phyloP scores from a whole-genome alignment of 1,140 invertebrate genomes.

The Rhopalosiphum maidis region DNA sequence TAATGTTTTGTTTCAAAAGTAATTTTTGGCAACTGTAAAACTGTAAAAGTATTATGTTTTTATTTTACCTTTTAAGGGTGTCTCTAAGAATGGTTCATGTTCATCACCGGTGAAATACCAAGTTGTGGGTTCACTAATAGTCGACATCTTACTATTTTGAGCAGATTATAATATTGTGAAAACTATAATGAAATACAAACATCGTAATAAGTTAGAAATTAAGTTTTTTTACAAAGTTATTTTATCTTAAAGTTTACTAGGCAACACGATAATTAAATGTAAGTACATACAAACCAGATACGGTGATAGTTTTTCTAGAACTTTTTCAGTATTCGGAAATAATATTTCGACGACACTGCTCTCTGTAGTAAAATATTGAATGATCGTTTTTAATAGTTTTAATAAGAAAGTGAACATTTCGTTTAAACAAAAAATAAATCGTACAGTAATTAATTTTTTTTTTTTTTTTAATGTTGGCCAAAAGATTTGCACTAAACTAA shows the following conservation, averaged over 20 bases:
- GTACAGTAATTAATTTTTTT: no score
- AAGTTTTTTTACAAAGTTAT: neutral
- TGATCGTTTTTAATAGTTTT: neutral
- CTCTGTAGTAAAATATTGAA: neutral
- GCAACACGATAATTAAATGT: no score
- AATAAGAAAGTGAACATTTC: no score
- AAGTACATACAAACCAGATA: no score
- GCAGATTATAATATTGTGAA: neutral
- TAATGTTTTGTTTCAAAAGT: neutral
- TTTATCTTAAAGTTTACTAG: no score
- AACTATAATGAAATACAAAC: neutral
- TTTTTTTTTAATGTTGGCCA: no score
- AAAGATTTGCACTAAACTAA: neutral
- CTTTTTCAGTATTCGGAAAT: neutral
- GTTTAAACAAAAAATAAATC: no score
- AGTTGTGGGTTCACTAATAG: neutral
- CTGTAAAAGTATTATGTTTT: neutral
- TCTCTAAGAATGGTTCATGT: neutral
- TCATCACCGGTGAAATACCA: neutral
- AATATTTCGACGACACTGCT: neutral
- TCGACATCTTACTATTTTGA: neutral
- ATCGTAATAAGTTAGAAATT: no score
- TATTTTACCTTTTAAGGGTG: neutral
- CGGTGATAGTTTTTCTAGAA: no score
- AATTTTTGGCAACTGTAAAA: neutral